Evolutionary conservation across 2,797 vertebrate genomes (phyloP).

Genomic region (Parotocinclus haroldoi): DNA sequence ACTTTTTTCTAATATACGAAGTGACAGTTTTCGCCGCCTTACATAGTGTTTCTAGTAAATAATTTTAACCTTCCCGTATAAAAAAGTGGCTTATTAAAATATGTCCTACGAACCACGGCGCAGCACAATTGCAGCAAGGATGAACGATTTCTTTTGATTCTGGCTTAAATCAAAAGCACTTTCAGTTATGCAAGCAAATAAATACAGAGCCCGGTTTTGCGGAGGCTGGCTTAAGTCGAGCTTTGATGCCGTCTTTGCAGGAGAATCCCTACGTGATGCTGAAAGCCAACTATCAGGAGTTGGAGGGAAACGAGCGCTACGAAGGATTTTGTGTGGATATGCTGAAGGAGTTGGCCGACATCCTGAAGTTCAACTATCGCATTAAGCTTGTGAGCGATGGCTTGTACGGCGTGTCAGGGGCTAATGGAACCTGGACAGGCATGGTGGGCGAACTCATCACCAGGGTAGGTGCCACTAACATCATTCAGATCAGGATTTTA

Average conservation of each 20-base stretch:
- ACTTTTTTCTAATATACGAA: no score
- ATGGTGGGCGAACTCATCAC: slow-evolving; percentile 98
- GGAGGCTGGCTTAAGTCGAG: not conserved
- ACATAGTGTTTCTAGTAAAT: no score
- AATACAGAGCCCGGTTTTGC: no score
- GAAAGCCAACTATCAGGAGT: slow-evolving; percentile 87
- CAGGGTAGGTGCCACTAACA: slow-evolving; percentile 72
- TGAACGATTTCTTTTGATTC: no score
- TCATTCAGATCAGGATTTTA: no score
- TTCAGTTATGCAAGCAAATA: no score
- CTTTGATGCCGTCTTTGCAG: slow-evolving; percentile 67
- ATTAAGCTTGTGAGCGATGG: slow-evolving; percentile 92
- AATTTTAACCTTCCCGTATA: no score
- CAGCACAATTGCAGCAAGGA: no score
- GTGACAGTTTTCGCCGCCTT: no score
- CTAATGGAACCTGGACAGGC: slow-evolving; percentile 92
- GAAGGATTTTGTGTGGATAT: slow-evolving; percentile 98
- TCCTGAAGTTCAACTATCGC: slow-evolving; percentile 93
- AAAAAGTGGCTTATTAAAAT: no score
- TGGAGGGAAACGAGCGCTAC: slow-evolving; percentile 91
- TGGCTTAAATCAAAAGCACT: no score
- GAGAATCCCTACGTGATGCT: slow-evolving; percentile 99
- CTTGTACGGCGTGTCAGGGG: slow-evolving; percentile 87
- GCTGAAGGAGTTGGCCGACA: slow-evolving; percentile 91
- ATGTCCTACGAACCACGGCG: no score